Conservation (phyloP, 2,797 vertebrate genomes). For the Chrosomus eos region DNA sequence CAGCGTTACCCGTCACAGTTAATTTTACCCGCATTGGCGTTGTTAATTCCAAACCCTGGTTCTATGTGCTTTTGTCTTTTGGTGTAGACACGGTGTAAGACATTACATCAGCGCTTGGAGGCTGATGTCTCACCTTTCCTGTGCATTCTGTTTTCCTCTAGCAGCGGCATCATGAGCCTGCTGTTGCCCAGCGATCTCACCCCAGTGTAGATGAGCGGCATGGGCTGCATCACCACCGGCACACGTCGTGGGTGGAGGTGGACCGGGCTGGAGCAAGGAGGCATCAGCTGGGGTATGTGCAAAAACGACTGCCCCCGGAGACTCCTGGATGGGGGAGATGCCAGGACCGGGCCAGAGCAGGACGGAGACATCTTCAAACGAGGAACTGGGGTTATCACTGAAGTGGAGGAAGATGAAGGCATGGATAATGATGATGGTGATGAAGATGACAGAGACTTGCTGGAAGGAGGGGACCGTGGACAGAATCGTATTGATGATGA, state of each 20-base stretch:
- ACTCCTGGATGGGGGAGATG: constrained; percentile 77
- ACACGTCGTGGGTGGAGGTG: constrained; percentile 80
- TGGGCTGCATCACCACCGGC: constrained; percentile 84
- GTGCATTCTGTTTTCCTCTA: constrained; percentile 59
- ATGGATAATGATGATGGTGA: constrained; percentile 67
- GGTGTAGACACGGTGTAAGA: not conserved
- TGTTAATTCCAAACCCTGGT: too few relatives aligned
- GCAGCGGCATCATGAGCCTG: constrained; percentile 56
- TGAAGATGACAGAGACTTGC: constrained; percentile 73
- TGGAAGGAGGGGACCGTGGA: constrained; percentile 66
- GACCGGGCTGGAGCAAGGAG: constrained; percentile 75
- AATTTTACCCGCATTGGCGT: too few relatives aligned
- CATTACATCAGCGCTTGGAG: not conserved
- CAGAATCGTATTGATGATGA: constrained; percentile 80
- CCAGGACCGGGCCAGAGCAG: constrained; percentile 69
- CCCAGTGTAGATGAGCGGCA: constrained; percentile 85
- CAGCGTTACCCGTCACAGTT: too few relatives aligned
- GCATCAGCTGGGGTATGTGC: constrained; percentile 87
- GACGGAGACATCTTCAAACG: constrained; percentile 53
- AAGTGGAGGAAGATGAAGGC: constrained; percentile 50
- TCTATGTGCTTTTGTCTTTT: not conserved
- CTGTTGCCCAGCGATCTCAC: constrained; percentile 79
- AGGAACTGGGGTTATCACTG: constrained; percentile 59
- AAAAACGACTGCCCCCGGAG: constrained; percentile 86
- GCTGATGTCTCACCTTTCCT: constrained; percentile 48